Evolutionary conservation across 2,888 invertebrate species (phyloP), one percentile per base, ranked within the genome.

Genomic region (Aplocera efformata): DNA sequence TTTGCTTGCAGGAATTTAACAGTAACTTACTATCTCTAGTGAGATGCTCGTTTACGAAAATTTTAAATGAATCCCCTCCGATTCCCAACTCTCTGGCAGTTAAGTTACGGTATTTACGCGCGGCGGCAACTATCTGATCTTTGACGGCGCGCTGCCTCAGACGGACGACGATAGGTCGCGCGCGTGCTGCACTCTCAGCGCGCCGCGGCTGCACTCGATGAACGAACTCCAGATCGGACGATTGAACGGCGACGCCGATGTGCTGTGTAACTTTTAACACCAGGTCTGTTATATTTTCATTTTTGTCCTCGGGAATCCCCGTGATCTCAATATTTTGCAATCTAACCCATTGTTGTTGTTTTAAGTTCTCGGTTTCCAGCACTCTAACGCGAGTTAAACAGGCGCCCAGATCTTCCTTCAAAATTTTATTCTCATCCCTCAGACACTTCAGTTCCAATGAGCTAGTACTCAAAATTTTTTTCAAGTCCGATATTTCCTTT

Each of bases 331-430:
- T 22, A 22, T 35, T 35, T 22, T 28, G 34, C 11, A 35, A 3
- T 8, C 35, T 36, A 1, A 13, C n/a, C 35, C 35, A 36, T n/a
- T 36, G 35, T 8, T 36, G 35, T 9, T 36, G 35, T 7, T 9
- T 36, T 7, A 36, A 1, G 7, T 27, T 36, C 1, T 36, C 35
- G 1, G 29, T 29, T 7, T 36, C 35, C 6, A 36, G 10, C 1
- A 1, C 17, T 8, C 29, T 31, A 23, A 30, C 7, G 2, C 27
- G 27, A 11, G 27, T 6, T 7, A 11, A 3, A 7, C 27, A 27
- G 4, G 27, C 7, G 7, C 11, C n/a, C 4, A 27, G n/a, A 11
- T 7, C 10, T 1, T 30, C 31, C 31, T 37, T 37, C 1, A 37
- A 21, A 7, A 8, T 26, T 7, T 31, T 37, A 6, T 37, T 37